A percentile compares a stretch with the other conserved stretches of the same genome.
phyloP scores from a whole-genome alignment of 2,888 invertebrate species.

The Xanthia icteritia region DNA sequence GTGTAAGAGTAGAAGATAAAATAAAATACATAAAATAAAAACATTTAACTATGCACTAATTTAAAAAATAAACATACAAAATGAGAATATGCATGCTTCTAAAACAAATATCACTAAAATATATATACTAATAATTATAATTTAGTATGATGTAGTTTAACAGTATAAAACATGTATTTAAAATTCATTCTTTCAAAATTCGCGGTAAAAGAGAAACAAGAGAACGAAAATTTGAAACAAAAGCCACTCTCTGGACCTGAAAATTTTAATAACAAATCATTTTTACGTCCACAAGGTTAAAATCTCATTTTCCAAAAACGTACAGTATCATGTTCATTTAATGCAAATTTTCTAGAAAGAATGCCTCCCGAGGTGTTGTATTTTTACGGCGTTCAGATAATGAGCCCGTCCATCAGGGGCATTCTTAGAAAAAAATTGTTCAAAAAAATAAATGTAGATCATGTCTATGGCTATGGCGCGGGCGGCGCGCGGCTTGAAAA shows the following conservation, averaged over 20 bases:
- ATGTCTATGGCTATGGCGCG: neutral
- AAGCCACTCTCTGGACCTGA: neutral
- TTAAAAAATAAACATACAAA: too few relatives aligned
- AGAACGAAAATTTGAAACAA: constrained; percentile 4
- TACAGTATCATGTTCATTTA: constrained; percentile 43
- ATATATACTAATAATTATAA: too few relatives aligned
- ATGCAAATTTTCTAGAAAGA: constrained; percentile 54
- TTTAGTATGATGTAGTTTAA: too few relatives aligned
- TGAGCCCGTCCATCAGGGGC: constrained; percentile 44
- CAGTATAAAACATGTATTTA: neutral
- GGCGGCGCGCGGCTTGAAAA: neutral
- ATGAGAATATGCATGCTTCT: too few relatives aligned
- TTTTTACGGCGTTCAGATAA: constrained; percentile 53
- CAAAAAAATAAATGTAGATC: constrained; percentile 15
- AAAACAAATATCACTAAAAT: too few relatives aligned
- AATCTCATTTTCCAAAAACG: constrained; percentile 40
- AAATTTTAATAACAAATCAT: constrained; percentile 45
- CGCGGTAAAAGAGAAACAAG: neutral
- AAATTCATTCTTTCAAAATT: neutral
- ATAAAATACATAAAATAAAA: too few relatives aligned
- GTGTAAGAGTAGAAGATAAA: too few relatives aligned
- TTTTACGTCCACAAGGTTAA: constrained; percentile 45
- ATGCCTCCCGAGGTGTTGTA: constrained; percentile 39
- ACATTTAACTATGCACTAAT: too few relatives aligned
- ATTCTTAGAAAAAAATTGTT: constrained; percentile 11